Base-by-base conservation (phyloP, 2,888 invertebrate genomes). In the Leptura quadrifasciata region DNA sequence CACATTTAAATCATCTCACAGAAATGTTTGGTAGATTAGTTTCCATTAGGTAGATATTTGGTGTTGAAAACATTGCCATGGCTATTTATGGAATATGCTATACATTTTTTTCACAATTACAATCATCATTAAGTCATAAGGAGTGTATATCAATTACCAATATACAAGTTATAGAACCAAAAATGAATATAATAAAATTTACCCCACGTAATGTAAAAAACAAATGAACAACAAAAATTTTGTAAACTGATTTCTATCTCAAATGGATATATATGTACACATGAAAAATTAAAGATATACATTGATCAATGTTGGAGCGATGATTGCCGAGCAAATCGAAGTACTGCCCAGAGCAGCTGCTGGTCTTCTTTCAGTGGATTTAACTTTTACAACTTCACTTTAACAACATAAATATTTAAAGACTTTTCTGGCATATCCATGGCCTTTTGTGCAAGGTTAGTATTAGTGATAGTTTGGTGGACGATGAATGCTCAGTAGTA, bases 151-250 rank as follows among this genome's bases (percentile, higher is more conserved):
- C 12, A 27, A 15, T n/a, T 27, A 47, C 12, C 47, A 47, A 47
- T 47, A 57, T 57, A 31, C 67, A 68, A 68, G 68, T 57, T 21
- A 20, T 18, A 55, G 35, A 24, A 27, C 24, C 4, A 20, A 65
- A 63, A 65, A 18, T 21, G 17, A 17, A 55, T 35, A 24, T 24
- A 60, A 60, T 60, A 68, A 67, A 67, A 57, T 52, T 12, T 57
- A 52, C 17, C 68, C 68, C 68, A 6, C 6, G 12, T 31, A 47
- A 15, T 52, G 17, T 17, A 55, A 27, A 31, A 60, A 12, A 47
- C 4, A 47, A 21, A 27, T 60, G n/a, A 60, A 60, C 60, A 68
- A 68, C 68, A 57, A 67, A 39, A 17, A 65, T n/a, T 17, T 17
- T 24, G 18, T 67, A 68, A 63, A 54, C 4, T 18, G 17, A 24